Evolutionary conservation across 2,888 invertebrate species (phyloP).

Genomic region (Tiliacea aurago): DNA sequence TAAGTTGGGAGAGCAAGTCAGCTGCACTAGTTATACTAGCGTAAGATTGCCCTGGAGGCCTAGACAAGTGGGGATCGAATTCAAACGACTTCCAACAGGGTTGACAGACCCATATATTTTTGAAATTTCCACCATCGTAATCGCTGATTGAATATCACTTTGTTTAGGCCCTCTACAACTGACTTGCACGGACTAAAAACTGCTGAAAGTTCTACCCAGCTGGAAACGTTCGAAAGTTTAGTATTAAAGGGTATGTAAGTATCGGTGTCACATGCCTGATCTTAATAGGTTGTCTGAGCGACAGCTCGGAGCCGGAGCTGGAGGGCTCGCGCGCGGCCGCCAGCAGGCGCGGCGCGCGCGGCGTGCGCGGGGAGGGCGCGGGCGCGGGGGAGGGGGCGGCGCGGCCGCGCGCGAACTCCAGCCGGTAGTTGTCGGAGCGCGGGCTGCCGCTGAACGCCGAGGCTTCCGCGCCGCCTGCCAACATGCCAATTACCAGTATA

Average conservation of each 20-base stretch:
- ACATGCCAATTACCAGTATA: too few species aligned
- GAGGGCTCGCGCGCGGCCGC: constrained; percentile 80
- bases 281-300: constrained; percentile 82
- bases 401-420: constrained; percentile 93
- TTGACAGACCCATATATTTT: neutral
- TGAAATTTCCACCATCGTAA: neutral
- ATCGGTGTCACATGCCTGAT: constrained; percentile 76
- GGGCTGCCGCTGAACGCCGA: constrained; percentile 86
- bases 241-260: neutral
- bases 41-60: neutral
- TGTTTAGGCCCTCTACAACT: neutral
- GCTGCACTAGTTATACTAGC: neutral
- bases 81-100: neutral
- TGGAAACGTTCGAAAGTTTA: neutral
- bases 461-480: constrained; percentile 73
- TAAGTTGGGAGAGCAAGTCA: neutral
- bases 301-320: constrained; percentile 86
- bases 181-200: neutral
- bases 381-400: constrained; percentile 80
- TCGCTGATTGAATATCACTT: neutral
- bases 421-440: constrained; percentile 92
- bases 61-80: neutral
- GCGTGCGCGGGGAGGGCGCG: constrained; percentile 77
- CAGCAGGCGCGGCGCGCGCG: constrained; percentile 83
- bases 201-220: neutral